These are phyloP conservation scores for Drosophila anomalipes DNA, from an alignment of 2,888 invertebrate species.

Conservation along the genomic window DNA sequence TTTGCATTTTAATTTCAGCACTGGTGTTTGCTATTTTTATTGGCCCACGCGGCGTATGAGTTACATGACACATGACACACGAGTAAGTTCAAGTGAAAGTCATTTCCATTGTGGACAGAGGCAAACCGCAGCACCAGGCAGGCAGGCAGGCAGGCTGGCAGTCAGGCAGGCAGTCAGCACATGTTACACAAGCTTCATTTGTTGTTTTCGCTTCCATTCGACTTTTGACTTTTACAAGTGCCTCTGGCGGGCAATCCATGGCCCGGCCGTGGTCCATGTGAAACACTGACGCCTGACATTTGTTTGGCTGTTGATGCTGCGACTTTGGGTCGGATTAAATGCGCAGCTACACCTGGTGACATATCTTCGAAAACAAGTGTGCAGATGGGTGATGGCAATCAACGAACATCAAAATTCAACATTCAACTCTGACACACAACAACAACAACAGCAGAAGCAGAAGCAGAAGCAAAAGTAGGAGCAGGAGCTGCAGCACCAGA, in stretches of 20 bases:
- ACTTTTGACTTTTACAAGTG: slow-evolving; percentile 68
- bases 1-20: slow-evolving; percentile 9
- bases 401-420: slow-evolving; percentile 80
- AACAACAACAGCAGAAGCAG: slow-evolving; percentile 37
- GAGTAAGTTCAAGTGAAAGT: slow-evolving; percentile 67
- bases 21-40: slow-evolving; percentile 17
- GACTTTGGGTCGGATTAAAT: slow-evolving; percentile 82
- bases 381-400: slow-evolving; percentile 74
- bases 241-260: slow-evolving; percentile 54
- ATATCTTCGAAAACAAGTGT: slow-evolving; percentile 68
- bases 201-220: slow-evolving; percentile 15
- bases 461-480: slow-evolving; percentile 21
- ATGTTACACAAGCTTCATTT: slow-evolving; percentile 52
- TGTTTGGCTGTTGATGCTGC: slow-evolving; percentile 74
- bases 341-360: slow-evolving; percentile 79
- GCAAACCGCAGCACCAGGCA: slow-evolving; percentile 26
- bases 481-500: slow-evolving; percentile 29
- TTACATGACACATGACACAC: slow-evolving; percentile 50
- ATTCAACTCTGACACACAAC: slow-evolving; percentile 62
- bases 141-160: not conserved
- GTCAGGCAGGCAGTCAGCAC: slow-evolving; percentile 46
- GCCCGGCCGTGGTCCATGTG: slow-evolving; percentile 37
- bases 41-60: slow-evolving; percentile 48
- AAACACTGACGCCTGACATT: slow-evolving; percentile 52
- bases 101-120: slow-evolving; percentile 64